These are phyloP conservation scores for Tiliacea citrago DNA, from an alignment of 2,888 invertebrate genomes.

Conservation along the genomic window DNA sequence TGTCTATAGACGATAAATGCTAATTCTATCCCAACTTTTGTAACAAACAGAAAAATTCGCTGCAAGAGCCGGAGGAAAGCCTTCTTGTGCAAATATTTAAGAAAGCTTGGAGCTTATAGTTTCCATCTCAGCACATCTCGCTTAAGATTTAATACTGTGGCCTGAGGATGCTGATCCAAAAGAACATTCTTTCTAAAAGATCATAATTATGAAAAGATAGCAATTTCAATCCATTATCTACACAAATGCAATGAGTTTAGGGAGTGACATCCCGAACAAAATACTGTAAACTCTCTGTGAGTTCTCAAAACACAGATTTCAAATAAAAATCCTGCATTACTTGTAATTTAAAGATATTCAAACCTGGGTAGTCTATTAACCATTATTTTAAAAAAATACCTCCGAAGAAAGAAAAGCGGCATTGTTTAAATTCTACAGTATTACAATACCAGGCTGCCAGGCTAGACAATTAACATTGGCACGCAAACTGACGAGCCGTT, in stretches of 20 bases:
- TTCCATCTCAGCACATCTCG: slow-evolving; percentile 68
- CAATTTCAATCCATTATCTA: background rate
- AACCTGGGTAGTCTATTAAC: slow-evolving; percentile 16
- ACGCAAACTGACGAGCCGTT: slow-evolving; percentile 56
- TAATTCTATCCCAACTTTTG: slow-evolving; percentile 82
- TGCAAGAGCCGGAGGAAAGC: slow-evolving; percentile 71
- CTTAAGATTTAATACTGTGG: slow-evolving; percentile 53
- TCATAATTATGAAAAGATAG: background rate
- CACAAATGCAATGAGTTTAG: background rate
- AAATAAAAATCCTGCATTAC: slow-evolving; percentile 2
- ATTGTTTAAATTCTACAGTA: slow-evolving; percentile 56
- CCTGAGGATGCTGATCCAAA: slow-evolving; percentile 30
- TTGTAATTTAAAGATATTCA: slow-evolving; percentile 17
- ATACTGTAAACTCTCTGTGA: no score
- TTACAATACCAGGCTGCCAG: slow-evolving; percentile 46
- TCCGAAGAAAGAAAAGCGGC: slow-evolving; percentile 18
- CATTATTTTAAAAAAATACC: slow-evolving; percentile 22
- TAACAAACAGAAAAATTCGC: slow-evolving; percentile 79
- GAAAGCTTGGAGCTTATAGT: slow-evolving; percentile 71
- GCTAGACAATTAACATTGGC: slow-evolving; percentile 59
- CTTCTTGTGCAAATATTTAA: slow-evolving; percentile 74
- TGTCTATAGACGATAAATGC: slow-evolving; percentile 83
- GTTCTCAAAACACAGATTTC: no score
- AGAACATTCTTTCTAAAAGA: background rate
- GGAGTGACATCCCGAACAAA: background rate